These are phyloP conservation scores for Vanessa cardui DNA, from an alignment of 2,888 invertebrate genomes.

Conservation along the genomic window DNA sequence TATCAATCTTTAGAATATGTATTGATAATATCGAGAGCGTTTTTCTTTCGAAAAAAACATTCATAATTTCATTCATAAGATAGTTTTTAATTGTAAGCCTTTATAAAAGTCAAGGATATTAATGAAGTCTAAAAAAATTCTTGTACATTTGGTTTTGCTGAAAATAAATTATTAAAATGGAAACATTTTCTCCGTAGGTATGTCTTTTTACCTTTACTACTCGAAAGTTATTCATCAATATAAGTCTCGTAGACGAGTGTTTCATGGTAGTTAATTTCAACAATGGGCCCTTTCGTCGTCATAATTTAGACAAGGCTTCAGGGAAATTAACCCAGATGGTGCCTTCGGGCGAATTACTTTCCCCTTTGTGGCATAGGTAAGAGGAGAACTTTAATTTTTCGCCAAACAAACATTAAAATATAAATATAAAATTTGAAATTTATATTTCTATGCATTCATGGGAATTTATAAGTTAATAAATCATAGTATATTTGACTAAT, in stretches of 20 bases:
- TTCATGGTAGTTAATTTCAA: conserved; percentile 23
- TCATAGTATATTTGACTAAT: neutral
- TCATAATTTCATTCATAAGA: too few species aligned
- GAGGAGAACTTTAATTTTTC: neutral
- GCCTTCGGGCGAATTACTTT: conserved; percentile 5
- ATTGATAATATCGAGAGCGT: too few species aligned
- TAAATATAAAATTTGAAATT: neutral
- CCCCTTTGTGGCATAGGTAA: conserved; percentile 1
- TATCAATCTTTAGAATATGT: too few species aligned
- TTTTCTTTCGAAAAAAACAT: too few species aligned
- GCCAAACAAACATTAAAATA: neutral
- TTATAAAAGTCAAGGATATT: too few species aligned
- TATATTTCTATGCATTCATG: neutral
- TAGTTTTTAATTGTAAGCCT: too few species aligned
- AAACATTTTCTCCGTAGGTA: neutral
- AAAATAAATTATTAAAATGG: too few species aligned
- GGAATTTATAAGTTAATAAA: neutral
- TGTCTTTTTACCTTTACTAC: neutral
- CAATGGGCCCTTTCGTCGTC: conserved; percentile 29
- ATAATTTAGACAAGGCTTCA: conserved; percentile 25
- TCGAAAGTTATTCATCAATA: neutral
- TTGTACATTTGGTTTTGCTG: too few species aligned
- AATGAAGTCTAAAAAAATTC: too few species aligned
- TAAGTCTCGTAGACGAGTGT: conserved; percentile 6
- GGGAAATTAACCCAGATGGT: conserved; percentile 22